These are phyloP conservation scores for Rhynchonycteris naso DNA, from an alignment of 2,797 vertebrate species.

Conservation along the genomic window DNA sequence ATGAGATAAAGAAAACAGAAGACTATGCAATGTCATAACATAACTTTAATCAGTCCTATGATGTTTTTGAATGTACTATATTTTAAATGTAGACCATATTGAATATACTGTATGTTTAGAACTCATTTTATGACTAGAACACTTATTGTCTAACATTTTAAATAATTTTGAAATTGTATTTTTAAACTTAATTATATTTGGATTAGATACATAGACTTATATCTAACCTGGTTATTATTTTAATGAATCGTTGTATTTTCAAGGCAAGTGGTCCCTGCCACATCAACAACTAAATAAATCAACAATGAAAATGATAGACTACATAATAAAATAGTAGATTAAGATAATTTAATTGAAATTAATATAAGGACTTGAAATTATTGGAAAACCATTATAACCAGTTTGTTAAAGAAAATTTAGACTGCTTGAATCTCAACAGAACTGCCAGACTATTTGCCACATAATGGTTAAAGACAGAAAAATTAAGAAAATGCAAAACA, in stretches of 20 bases:
- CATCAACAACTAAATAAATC: background rate
- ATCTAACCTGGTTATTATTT: background rate
- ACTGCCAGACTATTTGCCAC: background rate
- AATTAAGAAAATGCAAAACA: conserved; percentile 68
- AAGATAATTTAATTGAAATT: background rate
- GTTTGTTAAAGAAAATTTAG: background rate
- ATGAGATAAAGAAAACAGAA: background rate
- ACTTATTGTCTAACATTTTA: background rate
- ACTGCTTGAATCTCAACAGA: background rate
- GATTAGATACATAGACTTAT: background rate
- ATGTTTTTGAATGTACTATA: background rate
- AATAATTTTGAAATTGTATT: background rate
- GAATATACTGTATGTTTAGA: background rate
- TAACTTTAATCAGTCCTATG: background rate
- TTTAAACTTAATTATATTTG: background rate
- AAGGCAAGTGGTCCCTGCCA: background rate
- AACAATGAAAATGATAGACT: background rate
- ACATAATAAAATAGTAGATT: background rate
- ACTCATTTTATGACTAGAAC: background rate
- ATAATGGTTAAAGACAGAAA: background rate
- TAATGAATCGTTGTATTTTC: background rate
- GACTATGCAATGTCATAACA: background rate
- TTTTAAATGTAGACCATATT: background rate
- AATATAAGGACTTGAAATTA: background rate
- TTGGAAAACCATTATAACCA: background rate